These are phyloP conservation scores for Scelioninae gen. 2 DNA, from an alignment of 2,888 invertebrate genomes.

Conservation along the genomic window DNA sequence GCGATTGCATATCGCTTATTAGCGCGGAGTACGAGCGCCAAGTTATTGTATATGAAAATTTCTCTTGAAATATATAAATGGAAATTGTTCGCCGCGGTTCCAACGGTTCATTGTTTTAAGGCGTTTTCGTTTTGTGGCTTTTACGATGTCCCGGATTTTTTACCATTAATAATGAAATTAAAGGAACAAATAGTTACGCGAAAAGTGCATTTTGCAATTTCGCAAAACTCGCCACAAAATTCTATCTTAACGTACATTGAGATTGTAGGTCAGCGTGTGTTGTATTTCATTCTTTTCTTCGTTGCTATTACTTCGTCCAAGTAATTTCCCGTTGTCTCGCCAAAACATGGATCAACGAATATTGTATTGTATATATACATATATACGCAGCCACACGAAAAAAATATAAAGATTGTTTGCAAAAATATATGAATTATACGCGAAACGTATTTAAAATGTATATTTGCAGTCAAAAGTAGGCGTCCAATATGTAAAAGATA, in stretches of 20 bases:
- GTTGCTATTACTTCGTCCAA: slow-evolving; percentile 24
- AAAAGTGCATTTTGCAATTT: not conserved
- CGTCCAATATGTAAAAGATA: no score
- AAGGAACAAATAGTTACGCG: slow-evolving; percentile 2
- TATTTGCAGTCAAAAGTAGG: no score
- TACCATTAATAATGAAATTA: not conserved
- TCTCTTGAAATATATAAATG: slow-evolving; percentile 28
- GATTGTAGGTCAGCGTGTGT: slow-evolving; percentile 33
- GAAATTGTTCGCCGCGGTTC: slow-evolving; percentile 17
- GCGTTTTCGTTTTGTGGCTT: slow-evolving; percentile 1
- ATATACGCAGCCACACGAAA: no score
- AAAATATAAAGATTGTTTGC: no score
- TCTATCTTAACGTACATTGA: not conserved
- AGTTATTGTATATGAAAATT: slow-evolving; percentile 39
- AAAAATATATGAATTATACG: no score
- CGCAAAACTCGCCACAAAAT: not conserved
- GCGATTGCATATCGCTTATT: slow-evolving; percentile 54
- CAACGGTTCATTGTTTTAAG: slow-evolving; percentile 18
- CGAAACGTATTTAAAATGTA: no score
- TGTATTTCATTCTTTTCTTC: slow-evolving; percentile 32
- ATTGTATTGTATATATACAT: slow-evolving; percentile 11
- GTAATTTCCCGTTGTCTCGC: slow-evolving; percentile 40
- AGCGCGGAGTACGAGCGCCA: slow-evolving; percentile 34
- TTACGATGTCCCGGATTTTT: not conserved
- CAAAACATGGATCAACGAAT: slow-evolving; percentile 15